Base-by-base conservation (phyloP, 1,140 invertebrate genomes). In the Apocrypta bakeri region DNA sequence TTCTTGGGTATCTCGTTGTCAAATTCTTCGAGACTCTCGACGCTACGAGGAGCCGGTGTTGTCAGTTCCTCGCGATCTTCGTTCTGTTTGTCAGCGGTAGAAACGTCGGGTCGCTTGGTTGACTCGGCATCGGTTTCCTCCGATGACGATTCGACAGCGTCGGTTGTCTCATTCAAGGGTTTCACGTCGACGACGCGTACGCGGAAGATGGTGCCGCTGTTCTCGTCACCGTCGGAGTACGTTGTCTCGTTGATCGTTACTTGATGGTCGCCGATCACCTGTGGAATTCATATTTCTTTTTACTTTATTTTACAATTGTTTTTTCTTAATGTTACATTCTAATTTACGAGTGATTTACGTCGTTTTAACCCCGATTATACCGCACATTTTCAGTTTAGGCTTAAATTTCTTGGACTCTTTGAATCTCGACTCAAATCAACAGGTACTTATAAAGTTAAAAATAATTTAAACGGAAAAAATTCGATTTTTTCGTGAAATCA, bases 201-300 rank as follows among this genome's bases (percentile, higher is more conserved):
- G 84, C 93, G 92, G 85, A 93, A 92, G 74, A 92, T 83, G 1
- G 91, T 87, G 21, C 90, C 90, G 25, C 86, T 85, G 56, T 90
- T 86, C 21, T 92, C 91, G 75, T 92, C 89, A 24, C 91, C 90
- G 27, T 91, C 88, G 25, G 87, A 85, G 86, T 92, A 94, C 14
- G 91, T 92, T 0, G 94, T 94, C 84, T 94, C 92, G 84, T 94
- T 94, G 66, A 94, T 90, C 25, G 93, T 93, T 12, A 94, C 93
- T 48, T 92, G 90, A 85, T 94, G 93, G 33, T 93, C 93, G 68
- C 93, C 89, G 84, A 94, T 93, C 11, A 94, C 79, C 94, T 94
- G 84, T 7, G 86, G 87, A 84, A n/a, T 4, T 24, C 17, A 29
- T n/a, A 29, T 7, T 11, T 68, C 8, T 61, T 69, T 76, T 76